Evolutionary conservation across 2,797 vertebrate genomes (phyloP), one percentile per base, ranked within the genome.

Genomic region (Premnoplex brunnescens): DNA sequence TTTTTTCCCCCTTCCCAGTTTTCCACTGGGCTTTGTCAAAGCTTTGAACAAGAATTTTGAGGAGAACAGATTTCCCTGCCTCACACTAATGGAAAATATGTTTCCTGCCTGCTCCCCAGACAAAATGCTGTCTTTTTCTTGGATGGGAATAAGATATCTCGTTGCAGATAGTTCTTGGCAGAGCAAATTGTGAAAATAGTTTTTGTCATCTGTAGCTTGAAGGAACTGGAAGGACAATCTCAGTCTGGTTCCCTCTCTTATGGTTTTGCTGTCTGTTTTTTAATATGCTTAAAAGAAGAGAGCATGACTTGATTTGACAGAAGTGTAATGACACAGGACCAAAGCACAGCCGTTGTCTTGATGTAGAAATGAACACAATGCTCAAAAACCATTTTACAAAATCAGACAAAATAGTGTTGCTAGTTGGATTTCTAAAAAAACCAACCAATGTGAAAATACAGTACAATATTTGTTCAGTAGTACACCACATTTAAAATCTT

Each of bases 131-230:
- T 26, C 7, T 80, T 92, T 80, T 85, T 74, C 46, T 82, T 77
- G 63, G 34, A 68, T 12, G 86, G 28, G 24, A 79, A 11, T 56
- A 60, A 80, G 48, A 60, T 62, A 80, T 46, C 49, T 92, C 83
- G 59, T n/a, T 67, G 67, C 62, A 64, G 59, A 85, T n/a, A 81
- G 37, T 85, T 81, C 54, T 92, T 87, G 72, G 89, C 75, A 78
- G 9, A 55, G 59, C 7, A 49, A 75, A 79, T 68, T 44, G 63
- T 48, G 48, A 37, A 63, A 93, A 68, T 66, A 26, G 13, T 66
- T 88, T 94, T 94, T 85, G 71, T 87, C 51, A 55, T 91, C 46
- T 80, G 21, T 69, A 56, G 19, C 68, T 62, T 75, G 71, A 49
- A 79, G 72, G 85, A 88, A 68, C 28, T 59, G 54, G 36, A 92